Percentiles rank a stretch among this genome's conserved stretches.
phyloP scores from a whole-genome alignment of 2,113 vertebrate genomes.

The Oreamnos americanus region DNA sequence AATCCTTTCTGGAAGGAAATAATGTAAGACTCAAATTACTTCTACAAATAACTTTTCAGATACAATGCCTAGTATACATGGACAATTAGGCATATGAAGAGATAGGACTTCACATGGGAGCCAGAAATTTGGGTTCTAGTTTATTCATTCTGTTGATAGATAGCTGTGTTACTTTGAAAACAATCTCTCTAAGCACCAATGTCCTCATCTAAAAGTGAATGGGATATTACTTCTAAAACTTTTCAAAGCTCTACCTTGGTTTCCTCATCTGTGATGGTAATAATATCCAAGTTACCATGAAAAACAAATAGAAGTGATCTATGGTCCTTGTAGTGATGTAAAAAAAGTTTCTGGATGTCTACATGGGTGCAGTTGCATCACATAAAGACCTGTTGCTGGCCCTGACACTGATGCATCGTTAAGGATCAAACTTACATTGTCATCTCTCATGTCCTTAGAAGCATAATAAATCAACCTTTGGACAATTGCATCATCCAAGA shows the following conservation, averaged over 20 bases:
- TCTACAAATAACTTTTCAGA: neutral
- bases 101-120: neutral
- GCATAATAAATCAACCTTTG: slow-evolving; percentile 70
- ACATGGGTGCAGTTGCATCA: neutral
- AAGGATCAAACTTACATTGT: slow-evolving; percentile 47
- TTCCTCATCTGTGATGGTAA: neutral
- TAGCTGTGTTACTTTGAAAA: neutral
- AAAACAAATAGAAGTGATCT: neutral
- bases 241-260: neutral
- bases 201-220: neutral
- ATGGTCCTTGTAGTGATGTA: neutral
- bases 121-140: neutral
- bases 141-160: neutral
- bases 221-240: neutral
- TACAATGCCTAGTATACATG: neutral
- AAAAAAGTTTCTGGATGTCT: neutral
- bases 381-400: neutral
- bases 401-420: neutral
- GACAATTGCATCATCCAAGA: slow-evolving; percentile 60
- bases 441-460: slow-evolving; percentile 71
- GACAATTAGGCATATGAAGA: neutral
- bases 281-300: neutral
- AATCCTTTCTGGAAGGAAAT: neutral
- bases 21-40: neutral
- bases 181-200: neutral